Evolutionary conservation across 2,113 vertebrate genomes (phyloP), one percentile per base, ranked within the genome.

Genomic region (Tautogolabrus adspersus): DNA sequence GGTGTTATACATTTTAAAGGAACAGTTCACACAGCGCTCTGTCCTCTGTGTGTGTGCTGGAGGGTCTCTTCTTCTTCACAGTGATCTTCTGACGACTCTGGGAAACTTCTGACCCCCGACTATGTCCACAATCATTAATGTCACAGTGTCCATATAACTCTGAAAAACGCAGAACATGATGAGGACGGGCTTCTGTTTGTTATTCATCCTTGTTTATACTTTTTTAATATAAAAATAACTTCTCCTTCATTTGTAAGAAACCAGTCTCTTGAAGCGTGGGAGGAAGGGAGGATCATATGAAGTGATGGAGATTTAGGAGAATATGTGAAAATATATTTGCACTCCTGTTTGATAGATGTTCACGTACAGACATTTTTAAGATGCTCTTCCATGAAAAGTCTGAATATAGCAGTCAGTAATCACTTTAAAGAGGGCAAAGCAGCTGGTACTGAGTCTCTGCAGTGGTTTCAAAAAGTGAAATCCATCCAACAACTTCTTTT

Each of bases 201-300:
- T 66, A 46, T 34, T 34, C 4, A 54, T 64, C 34, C 12, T 12
- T 51, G 70, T 74, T 72, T 68, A 83, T 73, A 81, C 16, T 44
- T 65, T 49, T 83, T 87, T 72, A 71, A 83, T 87, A 88, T 78
- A 91, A 88, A 91, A 91, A 90, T 82, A 88, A 84, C 19, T 66
- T 68, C 46, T 55, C 60, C 64, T 58, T 16, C 38, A 21, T 72
- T 58, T 83, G 18, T 54, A 63, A 66, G 22, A 52, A 63, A 37
- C 0, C 0, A 51, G 52, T 73, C 46, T 81, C 13, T 76, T 11
- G 26, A 23, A 62, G 59, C 3, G n/a, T 37, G 40, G 51, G 66
- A 74, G 44, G 59, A 34, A 15, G 22, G 23, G 16, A 16, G 21
- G 21, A 34, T 70, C 26, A 15, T 67, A 59, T 18, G 64, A 74